Conservation (phyloP, 2,797 vertebrate genomes). For the Hydrocynus forskahlii region DNA sequence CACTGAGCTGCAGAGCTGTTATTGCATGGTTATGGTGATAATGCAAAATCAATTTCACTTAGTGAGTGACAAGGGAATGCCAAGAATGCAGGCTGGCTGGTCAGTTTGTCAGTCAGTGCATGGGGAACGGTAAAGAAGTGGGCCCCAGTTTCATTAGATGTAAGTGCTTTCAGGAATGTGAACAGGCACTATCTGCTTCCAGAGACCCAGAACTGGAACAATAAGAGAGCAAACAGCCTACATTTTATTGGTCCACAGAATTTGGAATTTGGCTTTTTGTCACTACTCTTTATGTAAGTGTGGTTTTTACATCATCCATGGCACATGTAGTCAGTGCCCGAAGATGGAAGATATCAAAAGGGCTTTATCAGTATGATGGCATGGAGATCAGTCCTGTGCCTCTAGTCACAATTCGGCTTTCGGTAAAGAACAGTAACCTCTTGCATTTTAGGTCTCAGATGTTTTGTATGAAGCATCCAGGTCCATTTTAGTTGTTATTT, state of each 20-base stretch:
- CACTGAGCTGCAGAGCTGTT: conserved; percentile 41
- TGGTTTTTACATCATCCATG: conserved; percentile 1
- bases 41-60: conserved; percentile 68
- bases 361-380: not conserved
- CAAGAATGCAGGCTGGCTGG: conserved; percentile 76
- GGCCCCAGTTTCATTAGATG: conserved; percentile 80
- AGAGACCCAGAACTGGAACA: conserved; percentile 20
- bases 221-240: not conserved
- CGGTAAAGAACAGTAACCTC: not conserved
- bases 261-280: not conserved
- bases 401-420: not conserved
- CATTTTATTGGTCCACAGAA: not conserved
- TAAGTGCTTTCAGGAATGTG: conserved; percentile 74
- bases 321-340: not conserved
- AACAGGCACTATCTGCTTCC: conserved; percentile 49
- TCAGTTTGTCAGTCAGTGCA: conserved; percentile 69
- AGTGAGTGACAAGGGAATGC: conserved; percentile 78
- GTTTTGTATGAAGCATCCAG: not conserved
- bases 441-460: not conserved
- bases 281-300: not conserved
- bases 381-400: not conserved
- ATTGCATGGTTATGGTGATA: conserved; percentile 61
- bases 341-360: too few relatives aligned
- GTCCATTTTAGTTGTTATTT: conserved; percentile 4
- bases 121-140: conserved; percentile 59